Evolutionary conservation across 2,113 vertebrate genomes (phyloP).

Genomic region (Regulus satrapa): DNA sequence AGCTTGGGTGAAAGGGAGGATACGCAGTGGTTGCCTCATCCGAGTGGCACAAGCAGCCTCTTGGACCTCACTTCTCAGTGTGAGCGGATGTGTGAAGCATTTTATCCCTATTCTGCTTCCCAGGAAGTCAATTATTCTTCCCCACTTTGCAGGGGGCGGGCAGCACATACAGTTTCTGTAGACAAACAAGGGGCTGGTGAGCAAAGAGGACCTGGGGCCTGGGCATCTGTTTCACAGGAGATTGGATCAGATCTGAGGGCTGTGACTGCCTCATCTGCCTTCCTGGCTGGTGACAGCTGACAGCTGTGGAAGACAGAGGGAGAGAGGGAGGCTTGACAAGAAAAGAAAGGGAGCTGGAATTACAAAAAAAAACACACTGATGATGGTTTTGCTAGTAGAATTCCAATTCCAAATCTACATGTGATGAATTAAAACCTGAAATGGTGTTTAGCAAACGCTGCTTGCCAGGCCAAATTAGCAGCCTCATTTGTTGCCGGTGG

Average conservation of each 20-base stretch:
- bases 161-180: neutral
- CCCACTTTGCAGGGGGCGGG: neutral
- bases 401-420: conserved; percentile 36
- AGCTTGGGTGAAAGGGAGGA: neutral
- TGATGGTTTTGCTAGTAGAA: conserved; percentile 10
- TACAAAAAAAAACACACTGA: conserved; percentile 37
- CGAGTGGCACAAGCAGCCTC: neutral
- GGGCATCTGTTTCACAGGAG: neutral
- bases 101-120: neutral
- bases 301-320: conserved; percentile 44
- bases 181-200: neutral
- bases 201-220: neutral
- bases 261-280: conserved; percentile 35
- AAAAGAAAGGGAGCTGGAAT: conserved; percentile 28
- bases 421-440: conserved; percentile 43
- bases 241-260: neutral
- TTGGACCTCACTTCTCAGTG: neutral
- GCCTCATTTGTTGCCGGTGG: conserved; percentile 34
- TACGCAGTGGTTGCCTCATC: rapidly evolving
- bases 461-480: conserved; percentile 57
- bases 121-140: neutral
- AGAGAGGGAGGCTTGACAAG: conserved; percentile 1
- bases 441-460: conserved; percentile 36
- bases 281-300: conserved; percentile 46
- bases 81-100: neutral